Percentiles rank a stretch among this genome's conserved stretches.
phyloP scores from a whole-genome alignment of 64 coral and sea anemone genomes.

The Catalaphyllia jardinei region DNA sequence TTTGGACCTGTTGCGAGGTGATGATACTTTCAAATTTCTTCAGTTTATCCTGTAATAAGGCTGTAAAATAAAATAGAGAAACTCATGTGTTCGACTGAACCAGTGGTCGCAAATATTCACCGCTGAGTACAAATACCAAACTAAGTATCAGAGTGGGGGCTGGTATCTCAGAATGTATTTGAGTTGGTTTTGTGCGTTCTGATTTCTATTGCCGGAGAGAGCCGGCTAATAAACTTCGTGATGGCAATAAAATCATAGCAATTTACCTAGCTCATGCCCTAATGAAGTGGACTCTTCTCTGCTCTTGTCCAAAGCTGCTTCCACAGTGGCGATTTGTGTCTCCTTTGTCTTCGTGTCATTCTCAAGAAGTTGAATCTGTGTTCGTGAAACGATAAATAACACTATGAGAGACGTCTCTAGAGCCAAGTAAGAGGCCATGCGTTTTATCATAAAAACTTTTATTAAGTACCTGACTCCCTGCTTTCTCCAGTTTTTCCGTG shows the following conservation, averaged over 20 bases:
- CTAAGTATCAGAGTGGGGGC: too few species aligned
- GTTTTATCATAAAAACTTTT: neutral
- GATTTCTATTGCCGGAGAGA: too few species aligned
- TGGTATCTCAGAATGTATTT: neutral
- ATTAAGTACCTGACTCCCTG: slow-evolving; percentile 59
- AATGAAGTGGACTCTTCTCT: slow-evolving; percentile 32
- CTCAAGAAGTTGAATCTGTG: slow-evolving; percentile 15
- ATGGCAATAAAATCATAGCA: neutral
- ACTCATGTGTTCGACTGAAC: neutral
- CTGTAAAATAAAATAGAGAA: slow-evolving; percentile 50
- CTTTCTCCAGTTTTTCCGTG: slow-evolving; percentile 70
- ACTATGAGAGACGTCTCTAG: neutral
- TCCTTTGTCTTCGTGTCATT: slow-evolving; percentile 15
- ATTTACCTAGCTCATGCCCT: slow-evolving; percentile 21
- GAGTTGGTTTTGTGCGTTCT: too few species aligned
- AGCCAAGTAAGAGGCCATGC: neutral
- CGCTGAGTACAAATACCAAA: too few species aligned
- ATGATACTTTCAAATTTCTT: slow-evolving; percentile 85
- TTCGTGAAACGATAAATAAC: neutral
- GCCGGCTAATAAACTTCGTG: neutral
- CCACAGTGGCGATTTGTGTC: slow-evolving; percentile 11
- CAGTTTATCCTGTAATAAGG: slow-evolving; percentile 58
- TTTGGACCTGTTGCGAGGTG: slow-evolving; percentile 66
- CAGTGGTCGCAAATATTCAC: neutral
- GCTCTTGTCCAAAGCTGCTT: slow-evolving; percentile 32